A percentile compares a stretch with the other conserved stretches of the same genome.
Conservation (phyloP, 2,797 vertebrate species). For the Florisuga fusca region DNA sequence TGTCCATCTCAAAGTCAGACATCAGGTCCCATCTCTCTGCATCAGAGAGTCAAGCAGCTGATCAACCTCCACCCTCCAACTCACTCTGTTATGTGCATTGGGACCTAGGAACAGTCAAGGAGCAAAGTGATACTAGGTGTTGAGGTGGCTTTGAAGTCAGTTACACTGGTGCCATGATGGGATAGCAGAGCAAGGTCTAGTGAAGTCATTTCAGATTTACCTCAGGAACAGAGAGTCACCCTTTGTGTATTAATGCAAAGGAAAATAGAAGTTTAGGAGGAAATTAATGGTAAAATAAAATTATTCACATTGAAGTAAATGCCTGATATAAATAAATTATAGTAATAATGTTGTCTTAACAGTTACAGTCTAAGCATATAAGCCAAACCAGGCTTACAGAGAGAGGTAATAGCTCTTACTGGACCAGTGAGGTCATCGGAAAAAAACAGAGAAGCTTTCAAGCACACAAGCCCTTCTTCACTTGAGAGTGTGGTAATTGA, state of each 20-base stretch:
- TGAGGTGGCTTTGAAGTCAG: not conserved
- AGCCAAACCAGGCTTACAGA: not conserved
- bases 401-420: not conserved
- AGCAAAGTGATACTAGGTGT: not conserved
- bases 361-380: not conserved
- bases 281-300: not conserved
- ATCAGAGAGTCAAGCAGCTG: fast-evolving
- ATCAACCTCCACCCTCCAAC: not conserved
- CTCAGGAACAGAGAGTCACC: not conserved
- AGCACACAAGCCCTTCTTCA: not conserved
- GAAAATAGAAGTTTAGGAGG: not conserved
- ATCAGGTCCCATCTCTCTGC: not conserved
- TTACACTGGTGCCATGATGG: not conserved
- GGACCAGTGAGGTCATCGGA: not conserved
- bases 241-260: not conserved
- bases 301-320: not conserved
- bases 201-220: not conserved
- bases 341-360: not conserved
- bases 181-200: not conserved
- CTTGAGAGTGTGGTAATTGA: not conserved
- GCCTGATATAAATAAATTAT: not conserved
- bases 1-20: not conserved
- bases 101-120: not conserved
- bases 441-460: not conserved
- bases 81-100: not conserved